Percentiles rank a stretch among this genome's conserved stretches.
Conservation (phyloP, 2,113 vertebrate genomes). For the Empidonax alnorum region DNA sequence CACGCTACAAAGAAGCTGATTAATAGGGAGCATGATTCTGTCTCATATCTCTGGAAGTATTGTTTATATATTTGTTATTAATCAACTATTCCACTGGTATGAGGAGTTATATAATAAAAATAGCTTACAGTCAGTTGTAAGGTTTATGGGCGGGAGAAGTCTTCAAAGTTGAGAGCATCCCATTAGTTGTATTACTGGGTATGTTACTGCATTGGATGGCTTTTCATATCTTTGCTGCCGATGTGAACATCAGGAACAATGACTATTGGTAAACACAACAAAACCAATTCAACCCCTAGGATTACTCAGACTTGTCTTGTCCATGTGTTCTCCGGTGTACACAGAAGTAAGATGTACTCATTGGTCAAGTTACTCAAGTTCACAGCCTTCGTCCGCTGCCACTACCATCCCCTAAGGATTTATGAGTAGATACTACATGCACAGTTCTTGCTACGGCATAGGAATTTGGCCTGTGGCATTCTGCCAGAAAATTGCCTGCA, state of each 20-base stretch:
- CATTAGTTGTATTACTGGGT: not conserved
- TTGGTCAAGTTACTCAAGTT: not conserved
- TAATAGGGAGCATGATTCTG: conserved; percentile 53
- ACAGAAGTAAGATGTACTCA: not conserved
- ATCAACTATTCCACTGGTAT: conserved; percentile 56
- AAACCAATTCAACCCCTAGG: not conserved
- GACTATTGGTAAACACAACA: not conserved
- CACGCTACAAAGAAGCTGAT: conserved; percentile 52
- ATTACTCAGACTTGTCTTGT: not conserved
- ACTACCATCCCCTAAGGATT: not conserved
- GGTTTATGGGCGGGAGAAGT: not conserved
- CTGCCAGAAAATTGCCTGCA: not conserved
- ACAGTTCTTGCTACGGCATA: not conserved
- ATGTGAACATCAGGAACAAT: not conserved
- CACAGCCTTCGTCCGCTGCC: not conserved
- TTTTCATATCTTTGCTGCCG: not conserved
- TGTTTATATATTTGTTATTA: conserved; percentile 65
- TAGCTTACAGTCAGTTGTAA: conserved; percentile 4
- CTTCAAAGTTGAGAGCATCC: conserved; percentile 37
- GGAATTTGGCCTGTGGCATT: not conserved
- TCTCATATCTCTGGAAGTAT: conserved; percentile 44
- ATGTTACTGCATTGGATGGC: not conserved
- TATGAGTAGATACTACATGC: not conserved
- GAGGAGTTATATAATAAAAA: conserved; percentile 57
- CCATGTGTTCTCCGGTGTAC: not conserved